Conservation (phyloP, 2,113 vertebrate species). For the Alaudala cheleensis region DNA sequence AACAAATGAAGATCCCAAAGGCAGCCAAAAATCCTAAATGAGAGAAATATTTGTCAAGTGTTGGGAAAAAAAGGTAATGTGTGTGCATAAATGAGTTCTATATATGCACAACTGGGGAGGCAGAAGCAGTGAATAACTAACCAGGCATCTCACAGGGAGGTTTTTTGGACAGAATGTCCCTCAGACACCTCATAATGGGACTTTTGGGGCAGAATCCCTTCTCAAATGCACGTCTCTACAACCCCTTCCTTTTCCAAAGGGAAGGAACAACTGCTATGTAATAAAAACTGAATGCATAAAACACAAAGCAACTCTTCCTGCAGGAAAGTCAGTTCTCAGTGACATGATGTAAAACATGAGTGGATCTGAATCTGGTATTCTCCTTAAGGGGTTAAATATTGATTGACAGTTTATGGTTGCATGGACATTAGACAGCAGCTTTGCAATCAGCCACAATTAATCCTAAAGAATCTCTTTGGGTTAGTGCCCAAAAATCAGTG, state of each 20-base stretch:
- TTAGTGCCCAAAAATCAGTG: not conserved
- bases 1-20: not conserved
- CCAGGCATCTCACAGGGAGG: not conserved
- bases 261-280: not conserved
- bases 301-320: not conserved
- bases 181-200: not conserved
- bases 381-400: not conserved
- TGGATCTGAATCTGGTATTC: not conserved
- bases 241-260: not conserved
- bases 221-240: not conserved
- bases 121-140: not conserved
- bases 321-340: not conserved
- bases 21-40: not conserved
- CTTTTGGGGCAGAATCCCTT: not conserved
- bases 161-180: not conserved
- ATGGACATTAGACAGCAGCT: not conserved
- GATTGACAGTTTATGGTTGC: not conserved
- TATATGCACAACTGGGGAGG: not conserved
- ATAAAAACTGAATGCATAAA: not conserved
- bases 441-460: not conserved
- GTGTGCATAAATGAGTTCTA: not conserved
- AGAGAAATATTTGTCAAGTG: not conserved
- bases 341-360: not conserved
- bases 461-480: not conserved
- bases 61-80: not conserved